Evolutionary conservation across 2,888 invertebrate genomes (phyloP).

Genomic region (Platerodrilus igneus): DNA sequence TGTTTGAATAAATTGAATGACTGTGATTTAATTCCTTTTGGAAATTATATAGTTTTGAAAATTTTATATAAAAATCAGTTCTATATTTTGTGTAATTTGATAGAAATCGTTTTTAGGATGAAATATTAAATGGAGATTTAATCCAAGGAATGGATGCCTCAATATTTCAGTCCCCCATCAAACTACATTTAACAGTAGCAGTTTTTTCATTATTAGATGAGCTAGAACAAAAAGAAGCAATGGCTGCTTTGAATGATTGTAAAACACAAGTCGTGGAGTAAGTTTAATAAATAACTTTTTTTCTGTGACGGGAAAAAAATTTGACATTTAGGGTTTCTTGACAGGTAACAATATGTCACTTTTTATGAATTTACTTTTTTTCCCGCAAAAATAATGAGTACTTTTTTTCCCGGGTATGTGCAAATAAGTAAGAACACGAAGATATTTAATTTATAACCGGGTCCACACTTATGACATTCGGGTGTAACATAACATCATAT

Average conservation of each 20-base stretch:
- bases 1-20: background rate
- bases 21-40: background rate
- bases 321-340: too few species aligned
- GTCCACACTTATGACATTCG: too few species aligned
- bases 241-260: slow-evolving; percentile 60
- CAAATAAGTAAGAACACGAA: too few species aligned
- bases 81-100: too few species aligned
- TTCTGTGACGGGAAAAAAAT: too few species aligned
- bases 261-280: slow-evolving; percentile 61
- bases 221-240: slow-evolving; percentile 63
- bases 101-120: slow-evolving; percentile 34
- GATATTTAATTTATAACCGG: too few species aligned
- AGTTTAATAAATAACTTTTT: slow-evolving; percentile 27
- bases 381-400: too few species aligned
- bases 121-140: slow-evolving; percentile 38
- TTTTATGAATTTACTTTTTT: too few species aligned
- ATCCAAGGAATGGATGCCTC: slow-evolving; percentile 62
- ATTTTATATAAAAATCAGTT: background rate
- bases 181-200: slow-evolving; percentile 78
- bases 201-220: slow-evolving; percentile 73
- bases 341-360: too few species aligned
- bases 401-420: too few species aligned
- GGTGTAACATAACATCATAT: too few species aligned
- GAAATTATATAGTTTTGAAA: background rate
- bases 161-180: slow-evolving; percentile 66